Evolutionary conservation across 2,113 vertebrate species (phyloP).

Genomic region (Lanius ludovicianus): DNA sequence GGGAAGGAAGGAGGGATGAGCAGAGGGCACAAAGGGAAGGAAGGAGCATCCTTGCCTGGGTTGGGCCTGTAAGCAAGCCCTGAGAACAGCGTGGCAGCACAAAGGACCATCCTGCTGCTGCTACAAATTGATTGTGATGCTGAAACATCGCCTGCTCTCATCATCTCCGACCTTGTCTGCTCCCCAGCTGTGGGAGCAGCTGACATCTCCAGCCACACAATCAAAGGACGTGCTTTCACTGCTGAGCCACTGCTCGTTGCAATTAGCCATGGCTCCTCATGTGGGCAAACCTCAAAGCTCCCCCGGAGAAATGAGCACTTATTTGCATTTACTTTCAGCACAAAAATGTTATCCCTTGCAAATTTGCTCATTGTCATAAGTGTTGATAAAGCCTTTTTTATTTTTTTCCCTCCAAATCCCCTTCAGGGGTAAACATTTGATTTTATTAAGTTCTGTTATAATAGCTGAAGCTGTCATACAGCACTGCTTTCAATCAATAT

Average conservation of each 20-base stretch:
- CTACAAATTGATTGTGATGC: conserved; percentile 48
- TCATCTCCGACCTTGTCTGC: conserved; percentile 61
- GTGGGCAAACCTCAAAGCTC: conserved; percentile 32
- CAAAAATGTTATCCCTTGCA: conserved; percentile 30
- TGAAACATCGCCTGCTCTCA: conserved; percentile 27
- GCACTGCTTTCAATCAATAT: conserved; percentile 22
- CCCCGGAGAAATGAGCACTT: conserved; percentile 29
- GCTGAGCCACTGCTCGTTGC: conserved; percentile 19
- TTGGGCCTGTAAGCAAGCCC: not conserved
- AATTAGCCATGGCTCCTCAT: conserved; percentile 7
- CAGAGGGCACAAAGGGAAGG: not conserved
- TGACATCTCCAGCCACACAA: conserved; percentile 67
- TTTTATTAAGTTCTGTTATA: conserved; percentile 56
- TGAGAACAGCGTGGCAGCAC: not conserved
- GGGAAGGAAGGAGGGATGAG: not conserved
- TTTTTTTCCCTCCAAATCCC: not conserved
- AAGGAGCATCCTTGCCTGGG: accelerated
- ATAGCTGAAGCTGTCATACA: conserved; percentile 19
- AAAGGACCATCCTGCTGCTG: not conserved
- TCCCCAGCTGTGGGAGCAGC: conserved; percentile 70
- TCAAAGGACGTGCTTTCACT: conserved; percentile 38
- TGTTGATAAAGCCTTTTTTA: not conserved
- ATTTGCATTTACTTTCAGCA: conserved; percentile 51
- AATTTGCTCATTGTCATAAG: conserved; percentile 28
- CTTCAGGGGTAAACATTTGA: conserved; percentile 66